Percentiles rank a stretch among this genome's conserved stretches.
Evolutionary conservation across 2,113 vertebrate species (phyloP).

Genomic region (Craseonycteris thonglongyai): DNA sequence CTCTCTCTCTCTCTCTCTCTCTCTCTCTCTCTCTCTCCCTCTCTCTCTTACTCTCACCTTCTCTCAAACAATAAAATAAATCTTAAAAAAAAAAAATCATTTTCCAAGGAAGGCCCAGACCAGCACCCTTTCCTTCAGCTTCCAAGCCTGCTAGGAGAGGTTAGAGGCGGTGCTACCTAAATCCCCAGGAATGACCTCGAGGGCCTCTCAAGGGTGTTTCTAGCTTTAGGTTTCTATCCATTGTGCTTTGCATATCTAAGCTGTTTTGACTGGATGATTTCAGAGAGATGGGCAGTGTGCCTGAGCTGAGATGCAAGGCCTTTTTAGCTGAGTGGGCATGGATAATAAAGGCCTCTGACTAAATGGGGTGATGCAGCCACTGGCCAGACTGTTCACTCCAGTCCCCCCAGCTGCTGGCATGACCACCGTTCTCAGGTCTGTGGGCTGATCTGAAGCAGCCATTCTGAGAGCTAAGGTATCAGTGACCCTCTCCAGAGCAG

Average conservation of each 20-base stretch:
- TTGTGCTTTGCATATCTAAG: not conserved
- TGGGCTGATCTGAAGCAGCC: not conserved
- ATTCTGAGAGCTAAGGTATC: not conserved
- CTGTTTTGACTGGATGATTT: not conserved
- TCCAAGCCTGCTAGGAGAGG: not conserved
- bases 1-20: no score
- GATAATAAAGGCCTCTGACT: not conserved
- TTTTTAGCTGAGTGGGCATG: not conserved
- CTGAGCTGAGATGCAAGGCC: not conserved
- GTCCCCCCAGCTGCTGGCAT: rapidly evolving
- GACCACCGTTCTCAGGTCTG: not conserved
- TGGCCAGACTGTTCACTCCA: not conserved
- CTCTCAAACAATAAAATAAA: no score
- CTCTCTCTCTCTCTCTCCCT: no score
- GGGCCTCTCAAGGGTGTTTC: not conserved
- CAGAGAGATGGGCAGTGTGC: not conserved
- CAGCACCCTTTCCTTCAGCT: not conserved
- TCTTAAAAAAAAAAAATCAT: no score
- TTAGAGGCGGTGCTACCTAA: not conserved
- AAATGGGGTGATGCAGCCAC: not conserved
- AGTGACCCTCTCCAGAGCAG: not conserved
- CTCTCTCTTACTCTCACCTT: no score
- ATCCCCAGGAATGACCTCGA: not conserved
- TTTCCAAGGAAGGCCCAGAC: not conserved
- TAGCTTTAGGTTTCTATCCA: not conserved